Conservation (phyloP, 2,113 vertebrate genomes). For the Leucoraja erinaceus region DNA sequence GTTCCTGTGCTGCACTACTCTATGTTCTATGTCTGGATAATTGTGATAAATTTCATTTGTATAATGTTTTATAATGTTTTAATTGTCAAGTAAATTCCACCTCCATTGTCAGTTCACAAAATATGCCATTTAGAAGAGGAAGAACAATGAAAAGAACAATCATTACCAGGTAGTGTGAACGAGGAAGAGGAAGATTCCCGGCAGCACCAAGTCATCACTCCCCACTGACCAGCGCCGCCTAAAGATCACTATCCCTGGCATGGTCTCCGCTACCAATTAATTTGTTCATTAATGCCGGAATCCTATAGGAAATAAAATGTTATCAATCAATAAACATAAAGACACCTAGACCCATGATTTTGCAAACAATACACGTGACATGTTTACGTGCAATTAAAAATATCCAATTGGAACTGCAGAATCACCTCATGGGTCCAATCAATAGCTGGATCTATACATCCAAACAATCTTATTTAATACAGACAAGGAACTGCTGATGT, state of each 20-base stretch:
- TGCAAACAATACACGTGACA: conserved; percentile 52
- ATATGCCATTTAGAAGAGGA: conserved; percentile 42
- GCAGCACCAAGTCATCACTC: conserved; percentile 98
- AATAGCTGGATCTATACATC: not conserved
- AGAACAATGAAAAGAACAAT: conserved; percentile 21
- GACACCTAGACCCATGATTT: not conserved
- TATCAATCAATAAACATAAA: not conserved
- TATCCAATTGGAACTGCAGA: not conserved
- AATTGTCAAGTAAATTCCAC: not conserved
- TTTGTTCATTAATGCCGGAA: conserved; percentile 47
- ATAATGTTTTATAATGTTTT: too few relatives aligned
- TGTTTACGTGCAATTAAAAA: not conserved
- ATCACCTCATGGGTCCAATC: not conserved
- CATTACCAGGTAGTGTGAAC: conserved; percentile 91
- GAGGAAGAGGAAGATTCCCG: conserved; percentile 92
- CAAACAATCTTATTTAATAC: not conserved
- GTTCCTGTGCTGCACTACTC: too few relatives aligned
- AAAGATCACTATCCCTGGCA: conserved; percentile 98
- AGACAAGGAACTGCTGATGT: too few relatives aligned
- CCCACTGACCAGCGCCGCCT: conserved; percentile 99
- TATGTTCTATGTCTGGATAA: not conserved
- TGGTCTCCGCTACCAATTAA: conserved; percentile 50
- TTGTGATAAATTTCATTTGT: not conserved
- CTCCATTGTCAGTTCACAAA: not conserved
- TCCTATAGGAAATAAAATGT: conserved; percentile 48